phyloP scores from a whole-genome alignment of 2,797 vertebrate species.

The Apodemus agrarius region DNA sequence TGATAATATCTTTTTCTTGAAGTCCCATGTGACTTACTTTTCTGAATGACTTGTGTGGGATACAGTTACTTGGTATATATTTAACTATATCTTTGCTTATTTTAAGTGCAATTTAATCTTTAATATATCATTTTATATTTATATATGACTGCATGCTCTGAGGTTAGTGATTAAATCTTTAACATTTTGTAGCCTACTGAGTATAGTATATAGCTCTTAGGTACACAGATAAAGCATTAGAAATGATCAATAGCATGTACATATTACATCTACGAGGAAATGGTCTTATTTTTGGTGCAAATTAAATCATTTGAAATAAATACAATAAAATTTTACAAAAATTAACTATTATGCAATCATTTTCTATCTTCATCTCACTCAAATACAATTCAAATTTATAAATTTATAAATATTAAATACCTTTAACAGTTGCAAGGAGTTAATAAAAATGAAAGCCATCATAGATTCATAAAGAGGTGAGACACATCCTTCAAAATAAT shows the following conservation, averaged over 20 bases:
- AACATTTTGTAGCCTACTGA: background rate
- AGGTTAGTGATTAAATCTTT: slow-evolving; percentile 5
- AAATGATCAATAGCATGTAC: background rate
- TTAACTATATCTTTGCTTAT: background rate
- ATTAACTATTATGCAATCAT: background rate
- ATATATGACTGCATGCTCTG: background rate
- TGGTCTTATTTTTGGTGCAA: background rate
- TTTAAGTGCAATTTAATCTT: slow-evolving; percentile 42
- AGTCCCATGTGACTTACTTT: slow-evolving; percentile 12
- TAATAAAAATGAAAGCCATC: slow-evolving; percentile 58
- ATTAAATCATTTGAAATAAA: slow-evolving; percentile 46
- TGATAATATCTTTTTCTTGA: slow-evolving; percentile 20
- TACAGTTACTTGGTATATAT: slow-evolving; percentile 6
- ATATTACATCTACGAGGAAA: background rate
- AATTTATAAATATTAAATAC: slow-evolving; percentile 35
- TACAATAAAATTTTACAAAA: background rate
- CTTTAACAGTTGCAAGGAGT: slow-evolving; percentile 40
- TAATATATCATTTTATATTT: slow-evolving; percentile 19
- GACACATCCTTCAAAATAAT: slow-evolving; percentile 56
- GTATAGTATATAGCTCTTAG: background rate
- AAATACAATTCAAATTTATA: slow-evolving; percentile 29
- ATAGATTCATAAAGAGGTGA: slow-evolving; percentile 32
- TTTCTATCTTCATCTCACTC: slow-evolving; percentile 43
- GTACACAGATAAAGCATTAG: background rate
- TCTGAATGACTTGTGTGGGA: slow-evolving; percentile 42